Evolutionary conservation across 2,797 vertebrate genomes (phyloP).

Genomic region (Botia kubotai): DNA sequence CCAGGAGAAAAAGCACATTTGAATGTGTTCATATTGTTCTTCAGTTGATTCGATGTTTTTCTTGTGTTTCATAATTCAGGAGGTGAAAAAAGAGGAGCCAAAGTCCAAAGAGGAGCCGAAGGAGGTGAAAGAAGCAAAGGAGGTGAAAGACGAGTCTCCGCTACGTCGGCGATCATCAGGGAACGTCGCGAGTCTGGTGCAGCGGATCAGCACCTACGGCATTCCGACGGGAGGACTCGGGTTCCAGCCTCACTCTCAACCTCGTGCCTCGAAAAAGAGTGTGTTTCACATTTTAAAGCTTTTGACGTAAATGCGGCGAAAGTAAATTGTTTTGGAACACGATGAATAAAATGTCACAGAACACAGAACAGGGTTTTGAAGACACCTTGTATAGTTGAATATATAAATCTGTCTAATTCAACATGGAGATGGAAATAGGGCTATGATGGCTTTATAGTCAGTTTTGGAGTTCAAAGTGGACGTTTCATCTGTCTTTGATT

Average conservation of each 20-base stretch:
- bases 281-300: constrained; percentile 57
- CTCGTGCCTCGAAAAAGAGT: constrained; percentile 83
- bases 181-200: constrained; percentile 92
- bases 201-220: constrained; percentile 92
- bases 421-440: no score
- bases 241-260: constrained; percentile 83
- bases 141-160: constrained; percentile 80
- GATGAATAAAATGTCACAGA: no score
- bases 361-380: no score
- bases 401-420: no score
- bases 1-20: no score
- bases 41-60: background rate
- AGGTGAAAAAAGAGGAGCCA: constrained; percentile 87
- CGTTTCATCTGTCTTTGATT: no score
- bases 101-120: constrained; percentile 81
- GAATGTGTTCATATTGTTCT: background rate
- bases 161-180: constrained; percentile 84
- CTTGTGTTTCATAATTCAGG: constrained; percentile 72
- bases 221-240: constrained; percentile 90
- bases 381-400: no score
- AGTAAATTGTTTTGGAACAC: no score
- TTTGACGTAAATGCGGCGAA: background rate
- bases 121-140: constrained; percentile 86
- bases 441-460: no score
- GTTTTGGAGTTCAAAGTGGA: no score